A percentile compares a stretch with the other conserved stretches of the same genome.
Evolutionary conservation across 2,797 vertebrate genomes (phyloP).

Genomic region (Capromys pilorides): DNA sequence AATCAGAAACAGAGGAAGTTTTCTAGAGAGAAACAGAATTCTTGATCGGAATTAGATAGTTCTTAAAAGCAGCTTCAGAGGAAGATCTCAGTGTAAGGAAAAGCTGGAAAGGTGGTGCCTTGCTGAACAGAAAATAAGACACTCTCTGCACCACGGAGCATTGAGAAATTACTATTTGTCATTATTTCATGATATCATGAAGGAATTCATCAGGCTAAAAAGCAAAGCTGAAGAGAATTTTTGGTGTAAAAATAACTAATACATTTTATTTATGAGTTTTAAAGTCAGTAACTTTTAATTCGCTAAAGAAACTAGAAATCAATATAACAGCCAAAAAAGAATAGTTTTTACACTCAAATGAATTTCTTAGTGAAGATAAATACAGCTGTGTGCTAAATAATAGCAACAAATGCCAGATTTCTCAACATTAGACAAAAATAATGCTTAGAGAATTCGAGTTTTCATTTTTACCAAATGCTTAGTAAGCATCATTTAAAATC

Average conservation of each 20-base stretch:
- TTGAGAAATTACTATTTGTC: constrained; percentile 44
- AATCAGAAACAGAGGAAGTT: constrained; percentile 49
- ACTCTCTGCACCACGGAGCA: background rate
- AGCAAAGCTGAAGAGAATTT: constrained; percentile 43
- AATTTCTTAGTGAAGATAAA: constrained; percentile 58
- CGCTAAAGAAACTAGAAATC: constrained; percentile 56
- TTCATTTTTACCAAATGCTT: constrained; percentile 52
- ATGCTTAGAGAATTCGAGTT: constrained; percentile 18
- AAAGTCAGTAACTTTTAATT: constrained; percentile 58
- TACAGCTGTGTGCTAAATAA: constrained; percentile 12
- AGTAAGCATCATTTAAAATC: constrained; percentile 48
- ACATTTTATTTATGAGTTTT: constrained; percentile 56
- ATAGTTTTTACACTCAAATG: constrained; percentile 58
- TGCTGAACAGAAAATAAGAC: constrained; percentile 46
- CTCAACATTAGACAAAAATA: constrained; percentile 55
- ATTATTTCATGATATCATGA: background rate
- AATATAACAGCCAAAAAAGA: constrained; percentile 61
- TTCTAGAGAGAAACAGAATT: constrained; percentile 70
- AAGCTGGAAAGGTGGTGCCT: constrained; percentile 43
- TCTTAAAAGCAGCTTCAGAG: constrained; percentile 60
- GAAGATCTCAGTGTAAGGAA: constrained; percentile 40
- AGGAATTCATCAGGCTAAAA: constrained; percentile 43
- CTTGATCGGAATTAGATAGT: constrained; percentile 69
- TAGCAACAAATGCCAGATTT: constrained; percentile 19
- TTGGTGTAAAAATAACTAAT: background rate